Evolutionary conservation across 1,140 invertebrate genomes (phyloP), one percentile per base, ranked within the genome.

Genomic region (Orchestia grillus): DNA sequence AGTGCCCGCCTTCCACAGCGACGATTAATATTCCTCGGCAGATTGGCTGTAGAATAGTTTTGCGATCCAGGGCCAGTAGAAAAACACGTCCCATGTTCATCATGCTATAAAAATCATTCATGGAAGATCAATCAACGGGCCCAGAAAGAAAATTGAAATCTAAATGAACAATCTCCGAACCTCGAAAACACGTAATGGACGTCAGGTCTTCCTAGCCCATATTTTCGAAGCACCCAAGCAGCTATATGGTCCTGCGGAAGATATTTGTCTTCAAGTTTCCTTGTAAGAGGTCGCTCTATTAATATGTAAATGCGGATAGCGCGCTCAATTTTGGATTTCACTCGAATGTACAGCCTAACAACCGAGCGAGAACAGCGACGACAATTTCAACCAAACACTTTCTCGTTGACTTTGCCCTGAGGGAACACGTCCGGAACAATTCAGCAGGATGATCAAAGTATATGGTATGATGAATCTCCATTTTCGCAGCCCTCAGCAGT

Each of bases 111-210:
- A 94, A 94, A 94, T 94, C 92, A 44, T 44, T 94, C 92, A 94
- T 45, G 40, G 44, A 94, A 94, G 92, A 94, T 94, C 92, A 94
- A 45, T 94, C 92, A 94, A 45, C 92, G 44, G 41, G 3, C 44
- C 92, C 44, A 45, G 16, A 94, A 94, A 47, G 36, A 42, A 42
- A 94, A 94, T 94, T 94, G 92, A 94, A 47, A 94, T 94, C 92
- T 94, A 94, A 94, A 94, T 94, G 41, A 94, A 94, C 92, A 94
- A 94, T 94, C 92, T 94, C 11, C 6, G 92, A 44, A 94, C 41
- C 43, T 45, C 36, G 44, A 94, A 94, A 94, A 94, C 92, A 94
- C 36, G 8, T 94, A 94, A 94, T 94, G 44, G 92, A 94, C 41
- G n/a, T 4, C 41, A 90, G 88, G 88, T 90, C 62, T 15, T 42